Evolutionary conservation across 2,797 vertebrate species (phyloP).

Genomic region (Emydoidea blandingii): DNA sequence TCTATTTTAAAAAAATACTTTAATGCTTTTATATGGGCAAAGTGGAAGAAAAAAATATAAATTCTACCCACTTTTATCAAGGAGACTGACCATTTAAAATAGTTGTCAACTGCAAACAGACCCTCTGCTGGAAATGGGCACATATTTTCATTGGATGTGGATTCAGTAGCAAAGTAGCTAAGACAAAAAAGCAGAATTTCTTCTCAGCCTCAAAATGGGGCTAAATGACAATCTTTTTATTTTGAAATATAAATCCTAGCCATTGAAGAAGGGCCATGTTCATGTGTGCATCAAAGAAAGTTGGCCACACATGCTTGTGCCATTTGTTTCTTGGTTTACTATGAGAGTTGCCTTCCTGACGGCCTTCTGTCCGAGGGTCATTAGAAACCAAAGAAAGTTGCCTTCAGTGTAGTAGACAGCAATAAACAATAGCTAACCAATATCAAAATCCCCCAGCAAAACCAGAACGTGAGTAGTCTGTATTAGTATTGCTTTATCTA

Average conservation of each 20-base stretch:
- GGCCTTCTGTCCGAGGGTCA: not conserved
- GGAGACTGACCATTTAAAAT: not conserved
- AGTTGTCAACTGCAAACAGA: not conserved
- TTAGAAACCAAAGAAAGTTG: not conserved
- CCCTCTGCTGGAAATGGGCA: not conserved
- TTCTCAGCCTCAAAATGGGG: not conserved
- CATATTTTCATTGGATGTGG: not conserved
- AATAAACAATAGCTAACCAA: not conserved
- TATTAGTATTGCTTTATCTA: not conserved
- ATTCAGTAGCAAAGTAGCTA: not conserved
- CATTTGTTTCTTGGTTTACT: not conserved
- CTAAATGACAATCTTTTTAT: not conserved
- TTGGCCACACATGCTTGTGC: not conserved
- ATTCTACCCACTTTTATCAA: not conserved
- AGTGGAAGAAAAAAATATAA: slow-evolving; percentile 1
- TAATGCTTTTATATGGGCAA: slow-evolving; percentile 2
- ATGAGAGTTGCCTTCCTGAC: not conserved
- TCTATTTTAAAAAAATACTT: slow-evolving; percentile 10
- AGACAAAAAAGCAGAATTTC: not conserved
- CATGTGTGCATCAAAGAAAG: not conserved
- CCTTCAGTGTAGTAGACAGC: not conserved
- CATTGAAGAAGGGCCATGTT: not conserved
- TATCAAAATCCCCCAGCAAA: not conserved
- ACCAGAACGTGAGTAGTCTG: not conserved
- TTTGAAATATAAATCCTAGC: not conserved